Base-by-base conservation (phyloP, 1,140 invertebrate species). In the Coelopa frigida region DNA sequence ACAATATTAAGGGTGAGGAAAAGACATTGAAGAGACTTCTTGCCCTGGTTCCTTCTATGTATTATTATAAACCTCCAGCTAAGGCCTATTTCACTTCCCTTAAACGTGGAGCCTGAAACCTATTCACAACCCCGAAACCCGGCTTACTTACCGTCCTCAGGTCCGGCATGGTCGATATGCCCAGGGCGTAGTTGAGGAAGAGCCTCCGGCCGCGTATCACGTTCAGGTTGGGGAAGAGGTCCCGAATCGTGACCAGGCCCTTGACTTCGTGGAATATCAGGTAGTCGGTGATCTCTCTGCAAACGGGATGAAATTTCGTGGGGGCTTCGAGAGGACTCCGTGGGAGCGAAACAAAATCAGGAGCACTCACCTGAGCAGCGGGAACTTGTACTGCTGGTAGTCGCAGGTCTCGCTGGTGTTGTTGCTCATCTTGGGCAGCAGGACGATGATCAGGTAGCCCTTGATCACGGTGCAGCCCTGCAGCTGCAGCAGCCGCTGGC, bases 221-320 rank as follows among this genome's bases (percentile, higher is more conserved):
- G 14, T 86, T 72, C 51, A 99, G 75, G 71, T 97, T 94, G 3
- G 95, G 95, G 68, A 99, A 98, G 36, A 98, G 73, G 47, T 82
- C 72, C 6, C 79, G 77, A 12, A 99, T 73, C 41, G 82, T 84
- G 27, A 72, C 77, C n/a, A 98, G 68, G 31, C 84, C 85, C 52
- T 78, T 78, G 14, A 89, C 82, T 55, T 88, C 79, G 37, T 73
- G 75, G 36, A 82, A 72, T 51, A 75, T 58, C 24, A 81, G 64
- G 57, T 76, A 79, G 40, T 78, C 81, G 23, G 78, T 78, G 44
- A 84, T 77, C 72, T 91, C 75, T 31, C 50, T 57, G 15, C n/a
- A n/a, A n/a, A n/a, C n/a, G n/a, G 60, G 32, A n/a, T n/a, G n/a
- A n/a, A n/a, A n/a, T n/a, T n/a, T n/a, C n/a, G n/a, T n/a, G n/a